phyloP scores from a whole-genome alignment of 1,140 invertebrate species.

The Coelopa frigida region DNA sequence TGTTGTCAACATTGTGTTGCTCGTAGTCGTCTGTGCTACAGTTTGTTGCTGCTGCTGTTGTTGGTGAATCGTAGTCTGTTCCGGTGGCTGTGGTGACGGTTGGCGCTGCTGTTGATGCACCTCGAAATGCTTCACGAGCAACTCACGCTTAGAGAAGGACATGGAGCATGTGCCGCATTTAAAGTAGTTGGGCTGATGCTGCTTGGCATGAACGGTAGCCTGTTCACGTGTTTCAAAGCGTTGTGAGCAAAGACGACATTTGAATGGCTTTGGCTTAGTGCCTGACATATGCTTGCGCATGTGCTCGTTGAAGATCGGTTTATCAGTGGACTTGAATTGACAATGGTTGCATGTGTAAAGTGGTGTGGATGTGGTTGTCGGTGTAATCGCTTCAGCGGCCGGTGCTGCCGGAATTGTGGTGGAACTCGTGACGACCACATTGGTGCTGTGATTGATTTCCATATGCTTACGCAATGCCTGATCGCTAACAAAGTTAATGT shows the following conservation, averaged over 20 bases:
- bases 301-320: conserved; percentile 36
- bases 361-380: conserved; percentile 13
- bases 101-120: conserved; percentile 40
- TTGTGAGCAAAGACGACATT: conserved; percentile 41
- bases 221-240: conserved; percentile 41
- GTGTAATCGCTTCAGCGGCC: conserved; percentile 20
- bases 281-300: conserved; percentile 35
- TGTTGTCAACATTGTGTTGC: conserved; percentile 32
- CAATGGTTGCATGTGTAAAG: conserved; percentile 41
- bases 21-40: conserved; percentile 9
- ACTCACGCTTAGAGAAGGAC: conserved; percentile 40
- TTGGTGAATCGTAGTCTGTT: conserved; percentile 29
- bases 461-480: conserved; percentile 40
- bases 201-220: conserved; percentile 41
- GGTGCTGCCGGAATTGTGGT: conserved; percentile 34
- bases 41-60: conserved; percentile 6
- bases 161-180: conserved; percentile 43
- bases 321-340: conserved; percentile 41
- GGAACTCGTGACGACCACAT: conserved; percentile 39
- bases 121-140: conserved; percentile 40
- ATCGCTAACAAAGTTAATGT: conserved; percentile 42
- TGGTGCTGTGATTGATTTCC: conserved; percentile 42
- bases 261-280: conserved; percentile 40
- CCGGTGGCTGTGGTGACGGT: conserved; percentile 32
- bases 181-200: conserved; percentile 41